Evolutionary conservation across 2,113 vertebrate genomes (phyloP).

Genomic region (Corydoras sp.): DNA sequence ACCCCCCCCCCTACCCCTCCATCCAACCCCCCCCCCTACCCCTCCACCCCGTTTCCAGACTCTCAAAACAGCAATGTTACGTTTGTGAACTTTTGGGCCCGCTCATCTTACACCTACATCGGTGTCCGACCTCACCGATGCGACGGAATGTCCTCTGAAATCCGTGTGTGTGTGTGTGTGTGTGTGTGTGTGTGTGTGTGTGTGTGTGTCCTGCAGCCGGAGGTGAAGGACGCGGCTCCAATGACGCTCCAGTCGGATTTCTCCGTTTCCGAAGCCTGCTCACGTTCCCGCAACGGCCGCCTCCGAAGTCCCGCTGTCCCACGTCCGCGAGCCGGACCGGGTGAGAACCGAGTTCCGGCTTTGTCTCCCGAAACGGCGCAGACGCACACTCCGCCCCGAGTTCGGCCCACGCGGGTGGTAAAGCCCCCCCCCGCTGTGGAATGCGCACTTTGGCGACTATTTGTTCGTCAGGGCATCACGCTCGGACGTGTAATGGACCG

Average conservation of each 20-base stretch:
- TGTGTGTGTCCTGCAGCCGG: slow-evolving; percentile 42
- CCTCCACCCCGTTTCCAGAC: too few species aligned
- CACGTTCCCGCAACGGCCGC: slow-evolving; percentile 56
- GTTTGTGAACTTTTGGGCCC: too few species aligned
- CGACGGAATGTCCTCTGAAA: too few species aligned
- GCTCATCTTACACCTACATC: too few species aligned
- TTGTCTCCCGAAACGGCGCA: not conserved
- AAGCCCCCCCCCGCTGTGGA: too few species aligned
- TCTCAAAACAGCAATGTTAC: too few species aligned
- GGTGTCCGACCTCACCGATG: too few species aligned
- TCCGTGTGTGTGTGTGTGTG: not conserved
- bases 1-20: too few species aligned
- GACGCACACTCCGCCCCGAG: too few species aligned
- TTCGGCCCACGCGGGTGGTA: not conserved
- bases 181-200: slow-evolving; percentile 14
- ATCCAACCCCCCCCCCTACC: not conserved
- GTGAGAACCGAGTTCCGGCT: slow-evolving; percentile 43
- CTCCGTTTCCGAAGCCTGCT: slow-evolving; percentile 58
- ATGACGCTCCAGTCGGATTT: slow-evolving; percentile 60
- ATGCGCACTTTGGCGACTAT: slow-evolving; percentile 60
- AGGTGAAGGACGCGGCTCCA: slow-evolving; percentile 55
- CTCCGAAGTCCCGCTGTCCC: slow-evolving; percentile 46
- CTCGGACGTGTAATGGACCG: slow-evolving; percentile 71
- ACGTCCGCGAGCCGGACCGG: slow-evolving; percentile 57
- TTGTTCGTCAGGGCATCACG: slow-evolving; percentile 69